Conservation (phyloP, 2,113 vertebrate genomes). For the Sinocyclocheilus maitianheensis region DNA sequence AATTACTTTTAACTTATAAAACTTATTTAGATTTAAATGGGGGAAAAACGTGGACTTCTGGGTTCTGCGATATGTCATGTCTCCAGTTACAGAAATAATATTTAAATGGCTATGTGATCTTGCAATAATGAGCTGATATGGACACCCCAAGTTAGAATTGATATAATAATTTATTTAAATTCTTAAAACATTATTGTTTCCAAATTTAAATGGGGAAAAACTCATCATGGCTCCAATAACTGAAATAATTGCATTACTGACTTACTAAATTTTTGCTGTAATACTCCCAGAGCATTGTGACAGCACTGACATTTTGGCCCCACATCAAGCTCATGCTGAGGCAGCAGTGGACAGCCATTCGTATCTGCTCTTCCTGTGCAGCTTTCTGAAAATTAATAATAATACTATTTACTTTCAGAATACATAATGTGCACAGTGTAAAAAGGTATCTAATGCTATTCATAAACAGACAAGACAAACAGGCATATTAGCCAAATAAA, state of each 20-base stretch:
- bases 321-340: constrained; percentile 85
- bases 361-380: constrained; percentile 85
- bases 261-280: constrained; percentile 92
- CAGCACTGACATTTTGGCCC: constrained; percentile 80
- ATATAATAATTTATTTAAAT: neutral
- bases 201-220: neutral
- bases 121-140: neutral
- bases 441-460: neutral
- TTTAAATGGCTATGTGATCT: neutral
- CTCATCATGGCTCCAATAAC: neutral
- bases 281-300: constrained; percentile 91
- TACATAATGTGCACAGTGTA: neutral
- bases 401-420: constrained; percentile 3
- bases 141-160: neutral
- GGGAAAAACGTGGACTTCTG: neutral
- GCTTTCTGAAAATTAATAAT: constrained; percentile 57
- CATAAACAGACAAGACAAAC: constrained; percentile 1
- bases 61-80: neutral
- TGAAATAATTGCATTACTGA: constrained; percentile 19
- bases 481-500: constrained; percentile 26
- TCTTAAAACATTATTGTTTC: neutral
- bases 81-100: neutral
- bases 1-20: neutral
- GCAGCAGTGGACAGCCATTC: constrained; percentile 93
- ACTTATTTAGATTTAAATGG: neutral